Base-by-base conservation (phyloP, 2,797 vertebrate species). In the Micrastur ruficollis region DNA sequence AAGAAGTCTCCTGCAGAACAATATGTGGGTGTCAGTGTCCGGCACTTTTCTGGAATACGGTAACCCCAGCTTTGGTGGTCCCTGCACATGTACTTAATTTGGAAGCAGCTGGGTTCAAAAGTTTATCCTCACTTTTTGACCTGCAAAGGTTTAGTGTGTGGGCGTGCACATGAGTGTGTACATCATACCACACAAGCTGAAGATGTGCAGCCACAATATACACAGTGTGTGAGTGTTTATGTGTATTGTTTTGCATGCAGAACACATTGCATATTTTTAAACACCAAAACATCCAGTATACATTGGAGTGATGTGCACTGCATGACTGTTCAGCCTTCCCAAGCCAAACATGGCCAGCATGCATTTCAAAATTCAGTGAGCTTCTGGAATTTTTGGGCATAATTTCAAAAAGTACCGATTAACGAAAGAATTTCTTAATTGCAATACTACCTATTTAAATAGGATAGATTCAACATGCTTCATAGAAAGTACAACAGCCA, bases 111-210 rank as follows among this genome's bases (percentile, higher is more conserved):
- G 95, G 49, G 97, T 97, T 97, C 90, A 95, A 97, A 86, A 97
- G 96, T 96, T 97, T 97, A 98, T 73, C 94, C 95, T 95, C 96
- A 85, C 93, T 97, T 97, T 95, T 96, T 97, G 97, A 96, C 97
- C 93, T 95, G 94, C 87, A 93, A 79, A 87, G 84, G 89, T 96
- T 96, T 93, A 92, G 90, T 31, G 82, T 55, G 83, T 91, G 81
- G 93, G 94, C 65, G 59, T 92, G 49, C 76, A 36, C 49, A 66
- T 19, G 6, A 93, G 83, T 18, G 85, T 74, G 76, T 46, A 49
- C 80, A 75, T 65, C 68, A 36, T 79, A 88, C 90, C 89, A 84
- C 96, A 96, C 81, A 93, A 50, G 89, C 94, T 78, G 86, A 90
- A 90, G 92, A 93, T 93, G 89, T 65, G 72, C 81, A 86, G 90